Evolutionary conservation across 2,797 vertebrate genomes (phyloP).

Genomic region (Pseudochirops corinnae): DNA sequence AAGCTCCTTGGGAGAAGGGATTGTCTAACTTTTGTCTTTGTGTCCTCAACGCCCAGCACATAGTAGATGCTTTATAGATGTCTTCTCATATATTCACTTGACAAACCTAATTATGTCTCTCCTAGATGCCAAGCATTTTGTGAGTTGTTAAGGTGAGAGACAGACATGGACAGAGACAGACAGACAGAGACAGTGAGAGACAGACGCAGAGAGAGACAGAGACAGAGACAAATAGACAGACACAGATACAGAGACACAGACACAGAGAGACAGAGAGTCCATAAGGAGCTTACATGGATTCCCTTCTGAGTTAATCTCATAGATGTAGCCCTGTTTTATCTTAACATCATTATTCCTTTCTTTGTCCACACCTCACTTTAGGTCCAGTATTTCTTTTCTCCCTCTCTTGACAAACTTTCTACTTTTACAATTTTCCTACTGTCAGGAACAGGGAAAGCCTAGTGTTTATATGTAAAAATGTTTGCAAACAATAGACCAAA

Average conservation of each 20-base stretch:
- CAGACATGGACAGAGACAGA: too few species aligned
- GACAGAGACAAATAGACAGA: too few species aligned
- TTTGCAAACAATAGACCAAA: slow-evolving; percentile 15
- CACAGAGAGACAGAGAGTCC: neutral
- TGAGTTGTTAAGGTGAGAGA: neutral
- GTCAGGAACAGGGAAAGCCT: neutral
- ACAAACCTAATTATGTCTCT: neutral
- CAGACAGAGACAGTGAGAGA: too few species aligned
- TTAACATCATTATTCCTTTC: neutral
- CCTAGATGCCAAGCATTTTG: neutral
- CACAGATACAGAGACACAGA: neutral
- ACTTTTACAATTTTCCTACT: neutral
- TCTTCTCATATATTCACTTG: neutral
- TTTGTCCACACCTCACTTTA: neutral
- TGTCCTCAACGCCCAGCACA: neutral
- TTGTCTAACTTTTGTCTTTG: neutral
- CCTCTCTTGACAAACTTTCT: neutral
- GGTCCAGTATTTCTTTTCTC: neutral
- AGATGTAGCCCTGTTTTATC: neutral
- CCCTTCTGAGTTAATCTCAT: neutral
- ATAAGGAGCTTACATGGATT: neutral
- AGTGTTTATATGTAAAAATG: neutral
- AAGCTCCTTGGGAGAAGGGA: neutral
- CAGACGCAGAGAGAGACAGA: too few species aligned
- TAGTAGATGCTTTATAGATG: neutral